Evolutionary conservation across 1,140 invertebrate genomes (phyloP).

Genomic region (Anagrus nilaparvatae): DNA sequence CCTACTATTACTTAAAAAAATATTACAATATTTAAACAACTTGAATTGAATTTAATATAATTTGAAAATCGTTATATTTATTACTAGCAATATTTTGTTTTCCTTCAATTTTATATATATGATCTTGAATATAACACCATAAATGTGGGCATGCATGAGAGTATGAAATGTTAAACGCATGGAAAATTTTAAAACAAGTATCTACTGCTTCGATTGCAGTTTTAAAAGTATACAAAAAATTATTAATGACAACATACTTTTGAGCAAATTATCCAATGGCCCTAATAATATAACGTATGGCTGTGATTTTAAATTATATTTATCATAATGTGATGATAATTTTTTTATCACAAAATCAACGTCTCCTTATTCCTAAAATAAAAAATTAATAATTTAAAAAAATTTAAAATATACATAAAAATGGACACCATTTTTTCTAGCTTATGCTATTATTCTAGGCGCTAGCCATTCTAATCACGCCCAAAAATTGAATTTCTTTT

Average conservation of each 20-base stretch:
- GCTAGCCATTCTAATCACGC: too few species aligned
- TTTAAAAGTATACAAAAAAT: slow-evolving; percentile 5
- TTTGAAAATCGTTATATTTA: not conserved
- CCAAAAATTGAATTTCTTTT: too few species aligned
- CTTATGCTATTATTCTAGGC: too few species aligned
- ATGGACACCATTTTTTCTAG: too few species aligned
- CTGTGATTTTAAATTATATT: slow-evolving; percentile 8
- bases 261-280: slow-evolving; percentile 1
- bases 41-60: not conserved
- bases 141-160: slow-evolving; percentile 7
- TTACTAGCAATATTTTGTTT: not conserved
- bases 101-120: slow-evolving; percentile 14
- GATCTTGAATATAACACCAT: slow-evolving; percentile 14
- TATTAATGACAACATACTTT: slow-evolving; percentile 1
- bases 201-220: slow-evolving; percentile 13
- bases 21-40: not conserved
- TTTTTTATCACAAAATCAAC: too few species aligned
- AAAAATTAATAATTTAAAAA: too few species aligned
- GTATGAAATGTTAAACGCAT: slow-evolving; percentile 11
- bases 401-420: too few species aligned
- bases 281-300: slow-evolving; percentile 9
- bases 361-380: too few species aligned
- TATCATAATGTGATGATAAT: too few species aligned
- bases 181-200: slow-evolving; percentile 14
- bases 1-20: not conserved